A percentile compares a stretch with the other conserved stretches of the same genome.
Conservation (phyloP, 2,113 vertebrate species). For the Terrapene triunguis region DNA sequence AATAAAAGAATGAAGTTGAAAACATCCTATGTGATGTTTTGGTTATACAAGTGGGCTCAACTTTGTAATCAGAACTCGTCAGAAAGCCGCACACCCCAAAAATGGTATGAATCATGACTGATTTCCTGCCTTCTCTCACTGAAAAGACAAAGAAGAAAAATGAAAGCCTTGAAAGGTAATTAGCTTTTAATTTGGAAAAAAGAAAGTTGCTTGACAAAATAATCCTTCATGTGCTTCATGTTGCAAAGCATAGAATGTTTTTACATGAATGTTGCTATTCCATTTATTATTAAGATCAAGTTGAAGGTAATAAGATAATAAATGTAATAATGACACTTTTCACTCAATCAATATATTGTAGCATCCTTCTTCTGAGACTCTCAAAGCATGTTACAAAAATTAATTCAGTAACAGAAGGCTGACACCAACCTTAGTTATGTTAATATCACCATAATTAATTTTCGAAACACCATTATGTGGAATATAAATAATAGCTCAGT, state of each 20-base stretch:
- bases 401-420: neutral
- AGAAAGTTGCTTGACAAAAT: neutral
- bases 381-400: neutral
- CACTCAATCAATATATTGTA: neutral
- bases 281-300: conserved; percentile 7
- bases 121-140: conserved; percentile 69
- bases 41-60: conserved; percentile 77
- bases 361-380: neutral
- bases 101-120: conserved; percentile 74
- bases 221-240: neutral
- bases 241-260: neutral
- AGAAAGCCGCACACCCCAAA: conserved; percentile 67
- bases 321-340: neutral
- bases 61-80: conserved; percentile 76
- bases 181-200: neutral
- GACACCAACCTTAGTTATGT: neutral
- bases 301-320: neutral
- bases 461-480: neutral
- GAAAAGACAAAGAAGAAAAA: conserved; percentile 52
- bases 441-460: neutral
- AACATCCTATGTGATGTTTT: conserved; percentile 78
- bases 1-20: conserved; percentile 75
- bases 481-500: neutral
- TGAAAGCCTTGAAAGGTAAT: neutral
- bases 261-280: neutral